Conservation (phyloP, 2,888 invertebrate species). For the Formica aserva region DNA sequence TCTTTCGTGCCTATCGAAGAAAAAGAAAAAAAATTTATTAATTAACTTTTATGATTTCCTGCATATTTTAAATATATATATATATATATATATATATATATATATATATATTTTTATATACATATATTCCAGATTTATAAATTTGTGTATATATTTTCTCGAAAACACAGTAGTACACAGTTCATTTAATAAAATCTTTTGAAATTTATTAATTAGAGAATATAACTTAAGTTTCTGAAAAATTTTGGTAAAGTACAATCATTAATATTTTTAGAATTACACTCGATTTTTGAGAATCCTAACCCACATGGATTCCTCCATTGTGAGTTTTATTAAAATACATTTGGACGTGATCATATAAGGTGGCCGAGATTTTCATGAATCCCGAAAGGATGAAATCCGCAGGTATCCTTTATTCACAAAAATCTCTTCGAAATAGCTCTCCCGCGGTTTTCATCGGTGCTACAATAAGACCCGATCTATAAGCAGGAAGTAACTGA, state of each 20-base stretch:
- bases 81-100: neutral
- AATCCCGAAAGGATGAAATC: slow-evolving; percentile 29
- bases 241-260: slow-evolving; percentile 4
- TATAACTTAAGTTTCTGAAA: neutral
- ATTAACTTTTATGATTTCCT: neutral
- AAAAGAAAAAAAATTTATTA: slow-evolving; percentile 9
- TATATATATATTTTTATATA: neutral
- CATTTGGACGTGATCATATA: slow-evolving; percentile 21
- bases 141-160: neutral
- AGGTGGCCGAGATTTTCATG: slow-evolving; percentile 21
- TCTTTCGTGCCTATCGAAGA: slow-evolving; percentile 86
- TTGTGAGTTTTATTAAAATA: neutral
- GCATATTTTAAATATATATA: neutral
- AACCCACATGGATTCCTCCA: neutral
- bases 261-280: neutral
- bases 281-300: neutral
- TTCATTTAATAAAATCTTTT: neutral
- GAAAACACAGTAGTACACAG: neutral
- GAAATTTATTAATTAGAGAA: neutral
- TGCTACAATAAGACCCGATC: slow-evolving; percentile 59
- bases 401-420: slow-evolving; percentile 1
- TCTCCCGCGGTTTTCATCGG: slow-evolving; percentile 17
- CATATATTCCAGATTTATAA: neutral
- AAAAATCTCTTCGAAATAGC: slow-evolving; percentile 13
- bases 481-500: slow-evolving; percentile 78